phyloP scores from a whole-genome alignment of 2,113 vertebrate species.

The Chionomys nivalis region DNA sequence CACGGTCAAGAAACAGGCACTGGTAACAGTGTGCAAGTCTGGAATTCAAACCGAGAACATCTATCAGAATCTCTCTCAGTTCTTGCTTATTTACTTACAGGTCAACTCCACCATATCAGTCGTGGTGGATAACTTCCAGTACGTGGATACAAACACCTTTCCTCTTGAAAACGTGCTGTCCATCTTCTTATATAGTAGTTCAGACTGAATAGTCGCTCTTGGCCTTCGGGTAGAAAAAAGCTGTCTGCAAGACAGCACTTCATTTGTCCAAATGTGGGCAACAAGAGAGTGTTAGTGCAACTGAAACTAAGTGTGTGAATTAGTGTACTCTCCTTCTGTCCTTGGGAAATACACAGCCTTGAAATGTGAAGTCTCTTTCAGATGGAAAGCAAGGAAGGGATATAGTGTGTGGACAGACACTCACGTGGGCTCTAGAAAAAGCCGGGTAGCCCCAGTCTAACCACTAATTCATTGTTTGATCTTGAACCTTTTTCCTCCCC shows the following conservation, averaged over 20 bases:
- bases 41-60: slow-evolving; percentile 47
- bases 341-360: slow-evolving; percentile 45
- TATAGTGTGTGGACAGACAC: not conserved
- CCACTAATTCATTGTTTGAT: slow-evolving; percentile 28
- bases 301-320: slow-evolving; percentile 42
- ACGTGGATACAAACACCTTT: slow-evolving; percentile 82
- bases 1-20: slow-evolving; percentile 55
- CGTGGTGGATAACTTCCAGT: slow-evolving; percentile 75
- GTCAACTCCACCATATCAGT: slow-evolving; percentile 79
- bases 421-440: not conserved
- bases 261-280: slow-evolving; percentile 21
- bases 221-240: slow-evolving; percentile 41
- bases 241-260: not conserved
- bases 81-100: slow-evolving; percentile 77
- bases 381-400: not conserved
- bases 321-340: slow-evolving; percentile 7
- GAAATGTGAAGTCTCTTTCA: slow-evolving; percentile 37
- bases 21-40: slow-evolving; percentile 80
- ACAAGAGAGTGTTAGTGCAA: slow-evolving; percentile 55
- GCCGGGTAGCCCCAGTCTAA: not conserved
- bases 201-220: slow-evolving; percentile 66
- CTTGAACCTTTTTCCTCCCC: not conserved
- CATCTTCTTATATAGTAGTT: slow-evolving; percentile 78
- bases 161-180: slow-evolving; percentile 84
- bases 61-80: slow-evolving; percentile 81